Conservation (phyloP, 2,797 vertebrate species). For the Cottoperca gobio region DNA sequence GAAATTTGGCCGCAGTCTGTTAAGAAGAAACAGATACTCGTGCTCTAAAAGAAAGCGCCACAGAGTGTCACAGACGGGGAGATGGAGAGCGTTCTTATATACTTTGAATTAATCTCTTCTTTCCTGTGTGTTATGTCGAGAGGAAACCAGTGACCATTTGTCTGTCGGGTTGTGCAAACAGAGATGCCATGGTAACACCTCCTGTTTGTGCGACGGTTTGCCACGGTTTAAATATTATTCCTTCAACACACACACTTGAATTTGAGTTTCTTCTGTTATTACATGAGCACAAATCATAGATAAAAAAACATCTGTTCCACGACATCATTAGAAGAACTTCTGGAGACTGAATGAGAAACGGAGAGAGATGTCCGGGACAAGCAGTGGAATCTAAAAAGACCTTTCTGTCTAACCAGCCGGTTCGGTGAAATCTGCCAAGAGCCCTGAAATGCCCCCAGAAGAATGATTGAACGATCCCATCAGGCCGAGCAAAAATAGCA, state of each 20-base stretch:
- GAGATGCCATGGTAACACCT: constrained; percentile 66
- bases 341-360: background rate
- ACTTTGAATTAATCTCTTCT: constrained; percentile 58
- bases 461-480: constrained; percentile 50
- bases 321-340: background rate
- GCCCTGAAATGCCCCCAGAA: constrained; percentile 41
- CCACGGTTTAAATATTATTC: constrained; percentile 43
- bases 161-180: constrained; percentile 61
- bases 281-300: background rate
- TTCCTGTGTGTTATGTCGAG: constrained; percentile 58
- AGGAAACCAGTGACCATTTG: constrained; percentile 58
- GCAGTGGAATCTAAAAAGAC: background rate
- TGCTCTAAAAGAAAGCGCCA: background rate
- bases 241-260: constrained; percentile 17
- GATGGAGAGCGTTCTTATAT: constrained; percentile 21
- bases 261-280: constrained; percentile 5
- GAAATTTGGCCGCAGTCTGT: background rate
- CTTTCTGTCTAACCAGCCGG: constrained; percentile 26
- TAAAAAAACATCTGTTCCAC: constrained; percentile 7
- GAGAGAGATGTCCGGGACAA: background rate
- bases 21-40: background rate
- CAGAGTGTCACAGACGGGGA: background rate
- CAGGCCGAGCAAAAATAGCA: constrained; percentile 53
- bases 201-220: constrained; percentile 49
- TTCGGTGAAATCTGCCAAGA: constrained; percentile 44